Percentiles rank a stretch among this genome's conserved stretches.
Conservation (phyloP, 2,113 vertebrate species). For the Oryzias woworae region DNA sequence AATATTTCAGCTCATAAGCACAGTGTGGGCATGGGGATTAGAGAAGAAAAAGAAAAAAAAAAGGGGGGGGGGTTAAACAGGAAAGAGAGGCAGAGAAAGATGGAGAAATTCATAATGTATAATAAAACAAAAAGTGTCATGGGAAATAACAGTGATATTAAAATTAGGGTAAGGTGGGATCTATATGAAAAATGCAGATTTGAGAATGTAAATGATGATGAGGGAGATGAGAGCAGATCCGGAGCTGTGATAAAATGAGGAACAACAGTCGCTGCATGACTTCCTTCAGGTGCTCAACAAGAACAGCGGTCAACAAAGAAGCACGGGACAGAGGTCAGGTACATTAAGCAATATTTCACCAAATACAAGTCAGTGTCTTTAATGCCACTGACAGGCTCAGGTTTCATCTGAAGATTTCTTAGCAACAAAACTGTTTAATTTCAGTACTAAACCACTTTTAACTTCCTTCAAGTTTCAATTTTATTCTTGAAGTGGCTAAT, state of each 20-base stretch:
- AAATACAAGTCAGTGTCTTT: no score
- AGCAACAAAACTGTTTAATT: no score
- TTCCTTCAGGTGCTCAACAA: background rate
- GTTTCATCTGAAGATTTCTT: no score
- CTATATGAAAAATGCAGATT: slow-evolving; percentile 80
- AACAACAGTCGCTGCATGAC: slow-evolving; percentile 21
- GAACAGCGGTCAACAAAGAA: background rate
- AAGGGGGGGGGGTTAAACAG: slow-evolving; percentile 20
- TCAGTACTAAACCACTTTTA: no score
- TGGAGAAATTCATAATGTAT: slow-evolving; percentile 82
- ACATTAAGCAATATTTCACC: no score
- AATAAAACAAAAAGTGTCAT: slow-evolving; percentile 83
- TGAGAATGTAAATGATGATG: slow-evolving; percentile 77
- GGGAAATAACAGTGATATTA: slow-evolving; percentile 84
- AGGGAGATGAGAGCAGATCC: slow-evolving; percentile 53
- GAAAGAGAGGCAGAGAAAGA: slow-evolving; percentile 46
- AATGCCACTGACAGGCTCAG: no score
- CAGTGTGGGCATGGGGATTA: slow-evolving; percentile 86
- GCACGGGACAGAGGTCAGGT: background rate
- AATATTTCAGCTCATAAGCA: slow-evolving; percentile 97
- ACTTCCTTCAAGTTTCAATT: no score
- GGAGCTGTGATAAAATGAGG: slow-evolving; percentile 36
- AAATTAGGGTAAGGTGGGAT: slow-evolving; percentile 79
- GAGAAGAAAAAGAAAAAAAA: slow-evolving; percentile 58
- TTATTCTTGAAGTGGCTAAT: no score